Evolutionary conservation across 1,140 invertebrate genomes (phyloP).

Genomic region (Scaptomyza montana): DNA sequence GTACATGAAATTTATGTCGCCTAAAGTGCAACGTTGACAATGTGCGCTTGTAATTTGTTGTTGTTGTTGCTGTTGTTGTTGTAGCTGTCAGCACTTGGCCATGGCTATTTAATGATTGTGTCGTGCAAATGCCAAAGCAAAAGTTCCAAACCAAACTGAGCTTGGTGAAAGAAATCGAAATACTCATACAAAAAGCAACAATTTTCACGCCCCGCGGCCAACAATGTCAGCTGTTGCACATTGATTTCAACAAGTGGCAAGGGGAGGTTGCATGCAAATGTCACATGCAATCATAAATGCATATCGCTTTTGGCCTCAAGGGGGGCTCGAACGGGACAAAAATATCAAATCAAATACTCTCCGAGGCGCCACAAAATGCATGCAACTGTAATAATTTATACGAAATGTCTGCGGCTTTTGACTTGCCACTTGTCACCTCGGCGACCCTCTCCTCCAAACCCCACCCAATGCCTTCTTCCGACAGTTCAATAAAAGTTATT

Average conservation of each 20-base stretch:
- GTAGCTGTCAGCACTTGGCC: constrained; percentile 74
- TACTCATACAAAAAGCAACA: background rate
- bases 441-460: background rate
- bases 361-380: constrained; percentile 21
- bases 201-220: constrained; percentile 38
- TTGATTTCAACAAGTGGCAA: constrained; percentile 45
- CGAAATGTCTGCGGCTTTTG: constrained; percentile 77
- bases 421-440: constrained; percentile 75
- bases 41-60: constrained; percentile 80
- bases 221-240: constrained; percentile 37
- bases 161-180: constrained; percentile 37
- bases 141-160: constrained; percentile 1
- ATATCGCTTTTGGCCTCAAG: constrained; percentile 42
- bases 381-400: constrained; percentile 73
- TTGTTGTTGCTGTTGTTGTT: constrained; percentile 53
- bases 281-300: constrained; percentile 76
- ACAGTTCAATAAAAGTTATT: constrained; percentile 82
- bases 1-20: constrained; percentile 81
- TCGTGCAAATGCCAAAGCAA: constrained; percentile 73
- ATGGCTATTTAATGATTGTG: constrained; percentile 81
- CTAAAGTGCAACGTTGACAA: constrained; percentile 80
- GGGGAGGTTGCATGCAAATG: constrained; percentile 59
- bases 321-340: background rate
- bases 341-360: constrained; percentile 34
- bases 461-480: constrained; percentile 1